Percentiles rank a stretch among this genome's conserved stretches.
phyloP scores from a whole-genome alignment of 2,113 vertebrate species.

The Chionis minor region DNA sequence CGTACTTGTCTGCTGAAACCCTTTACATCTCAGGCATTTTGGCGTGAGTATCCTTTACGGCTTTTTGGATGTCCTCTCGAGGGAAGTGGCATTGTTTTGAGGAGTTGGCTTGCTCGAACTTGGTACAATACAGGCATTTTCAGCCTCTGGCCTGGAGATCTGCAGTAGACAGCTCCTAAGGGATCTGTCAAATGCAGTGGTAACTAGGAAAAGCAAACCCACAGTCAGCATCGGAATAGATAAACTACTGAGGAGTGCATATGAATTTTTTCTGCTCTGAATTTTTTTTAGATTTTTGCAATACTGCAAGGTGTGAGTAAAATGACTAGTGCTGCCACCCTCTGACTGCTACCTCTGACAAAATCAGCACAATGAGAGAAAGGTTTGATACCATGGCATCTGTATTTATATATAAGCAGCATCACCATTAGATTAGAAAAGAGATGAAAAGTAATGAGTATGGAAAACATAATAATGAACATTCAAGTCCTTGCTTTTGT shows the following conservation, averaged over 20 bases:
- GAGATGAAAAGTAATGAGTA: background rate
- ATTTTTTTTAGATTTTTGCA: background rate
- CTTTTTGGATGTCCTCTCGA: background rate
- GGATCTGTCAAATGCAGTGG: background rate
- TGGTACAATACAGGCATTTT: background rate
- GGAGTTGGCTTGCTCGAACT: background rate
- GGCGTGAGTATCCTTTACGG: constrained; percentile 83
- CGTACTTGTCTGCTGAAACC: constrained; percentile 91
- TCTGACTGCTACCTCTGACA: background rate
- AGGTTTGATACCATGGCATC: background rate
- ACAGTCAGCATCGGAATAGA: background rate
- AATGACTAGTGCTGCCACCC: background rate
- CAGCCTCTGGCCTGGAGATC: background rate
- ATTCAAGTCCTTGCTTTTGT: background rate
- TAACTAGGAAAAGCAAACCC: background rate
- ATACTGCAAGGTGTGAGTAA: background rate
- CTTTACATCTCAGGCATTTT: constrained; percentile 93
- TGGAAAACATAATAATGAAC: background rate
- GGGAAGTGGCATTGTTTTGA: background rate
- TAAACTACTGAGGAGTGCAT: background rate
- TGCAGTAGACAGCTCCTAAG: background rate
- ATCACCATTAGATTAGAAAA: background rate
- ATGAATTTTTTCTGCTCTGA: background rate
- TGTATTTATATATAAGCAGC: background rate
- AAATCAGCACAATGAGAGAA: background rate